A percentile compares a stretch with the other conserved stretches of the same genome.
Conservation (phyloP, 2,113 vertebrate species). For the Odobenus rosmarus region DNA sequence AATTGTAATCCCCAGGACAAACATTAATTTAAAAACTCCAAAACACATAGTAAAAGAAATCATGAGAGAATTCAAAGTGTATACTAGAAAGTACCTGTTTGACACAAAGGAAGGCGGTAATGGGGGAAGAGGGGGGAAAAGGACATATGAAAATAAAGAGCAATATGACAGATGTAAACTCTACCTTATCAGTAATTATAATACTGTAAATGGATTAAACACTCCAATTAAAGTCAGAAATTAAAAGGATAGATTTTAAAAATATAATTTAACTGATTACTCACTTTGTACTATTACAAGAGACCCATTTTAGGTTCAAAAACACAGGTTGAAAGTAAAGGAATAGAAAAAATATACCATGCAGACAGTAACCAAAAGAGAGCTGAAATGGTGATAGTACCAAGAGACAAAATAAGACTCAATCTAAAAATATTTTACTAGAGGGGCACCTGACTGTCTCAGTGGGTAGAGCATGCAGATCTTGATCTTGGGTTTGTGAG, state of each 20-base stretch:
- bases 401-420: neutral
- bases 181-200: neutral
- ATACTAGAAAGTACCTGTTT: neutral
- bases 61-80: neutral
- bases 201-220: neutral
- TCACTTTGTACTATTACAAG: neutral
- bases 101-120: neutral
- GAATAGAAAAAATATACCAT: neutral
- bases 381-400: neutral
- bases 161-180: neutral
- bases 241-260: neutral
- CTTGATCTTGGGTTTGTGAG: neutral
- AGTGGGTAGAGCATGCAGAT: neutral
- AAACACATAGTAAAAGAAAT: neutral
- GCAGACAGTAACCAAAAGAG: neutral
- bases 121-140: neutral
- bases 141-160: neutral
- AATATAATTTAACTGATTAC: neutral
- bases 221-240: neutral
- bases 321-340: neutral
- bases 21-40: neutral
- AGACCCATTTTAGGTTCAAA: neutral
- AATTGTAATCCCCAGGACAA: neutral
- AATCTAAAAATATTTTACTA: neutral
- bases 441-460: neutral